Percentiles rank a stretch among this genome's conserved stretches.
Evolutionary conservation across 1,140 invertebrate species (phyloP).

Genomic region (Saccostrea cuccullata): DNA sequence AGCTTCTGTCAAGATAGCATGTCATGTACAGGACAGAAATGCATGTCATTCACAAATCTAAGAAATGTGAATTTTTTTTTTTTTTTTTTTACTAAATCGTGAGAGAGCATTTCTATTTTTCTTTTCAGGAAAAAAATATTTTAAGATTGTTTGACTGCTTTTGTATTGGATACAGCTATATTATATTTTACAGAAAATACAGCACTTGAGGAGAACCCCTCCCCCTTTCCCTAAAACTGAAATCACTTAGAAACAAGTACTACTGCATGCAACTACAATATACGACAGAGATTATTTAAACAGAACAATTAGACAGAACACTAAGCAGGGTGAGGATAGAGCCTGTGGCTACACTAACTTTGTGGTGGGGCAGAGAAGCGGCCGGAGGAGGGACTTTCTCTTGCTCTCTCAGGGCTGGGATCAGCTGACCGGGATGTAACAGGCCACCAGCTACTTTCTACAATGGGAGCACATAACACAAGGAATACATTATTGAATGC

Average conservation of each 20-base stretch:
- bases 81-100: too few relatives aligned
- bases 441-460: conserved; percentile 48
- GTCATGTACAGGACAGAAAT: too few relatives aligned
- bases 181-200: background rate
- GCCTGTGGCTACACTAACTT: conserved; percentile 60
- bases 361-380: conserved; percentile 54
- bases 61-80: too few relatives aligned
- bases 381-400: conserved; percentile 56
- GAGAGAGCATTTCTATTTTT: too few relatives aligned
- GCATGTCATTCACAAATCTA: too few relatives aligned
- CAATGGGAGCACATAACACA: conserved; percentile 25
- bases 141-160: too few relatives aligned
- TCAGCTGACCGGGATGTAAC: conserved; percentile 58
- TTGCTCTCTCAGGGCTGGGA: conserved; percentile 59
- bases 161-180: too few relatives aligned
- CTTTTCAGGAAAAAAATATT: too few relatives aligned
- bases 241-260: background rate
- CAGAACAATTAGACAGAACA: background rate
- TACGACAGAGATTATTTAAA: background rate
- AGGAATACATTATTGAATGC: conserved; percentile 8
- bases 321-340: conserved; percentile 20
- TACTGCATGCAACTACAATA: background rate
- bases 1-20: too few relatives aligned
- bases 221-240: background rate
- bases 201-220: background rate